These are phyloP conservation scores for Monodelphis domestica DNA, from an alignment of 2,797 vertebrate species.

Conservation along the genomic window DNA sequence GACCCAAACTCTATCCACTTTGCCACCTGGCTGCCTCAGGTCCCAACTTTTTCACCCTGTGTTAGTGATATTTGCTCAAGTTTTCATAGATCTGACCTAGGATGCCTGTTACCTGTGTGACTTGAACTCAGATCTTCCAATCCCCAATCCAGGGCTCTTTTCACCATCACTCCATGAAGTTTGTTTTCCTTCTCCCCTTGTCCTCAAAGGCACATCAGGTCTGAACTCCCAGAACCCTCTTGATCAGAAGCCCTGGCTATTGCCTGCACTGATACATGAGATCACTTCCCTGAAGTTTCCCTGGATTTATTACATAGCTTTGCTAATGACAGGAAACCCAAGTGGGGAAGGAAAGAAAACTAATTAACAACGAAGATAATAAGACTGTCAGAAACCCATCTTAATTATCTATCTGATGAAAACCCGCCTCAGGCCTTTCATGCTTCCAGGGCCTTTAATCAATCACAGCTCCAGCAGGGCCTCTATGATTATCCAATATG, in stretches of 20 bases:
- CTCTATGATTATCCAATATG: neutral
- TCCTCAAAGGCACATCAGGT: neutral
- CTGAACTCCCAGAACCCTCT: neutral
- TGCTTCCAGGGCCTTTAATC: neutral
- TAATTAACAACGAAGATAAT: slow-evolving; percentile 2
- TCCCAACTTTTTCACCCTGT: neutral
- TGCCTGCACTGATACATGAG: neutral
- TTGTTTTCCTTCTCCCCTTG: neutral
- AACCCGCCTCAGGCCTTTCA: neutral
- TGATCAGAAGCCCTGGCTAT: neutral
- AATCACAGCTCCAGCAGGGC: neutral
- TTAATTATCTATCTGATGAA: neutral
- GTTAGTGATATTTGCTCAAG: neutral
- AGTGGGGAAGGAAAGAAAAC: slow-evolving; percentile 14
- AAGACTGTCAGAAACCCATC: neutral
- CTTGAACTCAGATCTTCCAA: neutral
- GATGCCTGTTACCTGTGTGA: neutral
- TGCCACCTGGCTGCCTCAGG: neutral
- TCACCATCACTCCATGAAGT: neutral
- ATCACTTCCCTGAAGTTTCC: slow-evolving; percentile 1
- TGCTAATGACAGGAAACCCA: neutral
- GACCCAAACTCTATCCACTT: neutral
- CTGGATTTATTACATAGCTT: neutral
- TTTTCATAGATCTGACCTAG: neutral
- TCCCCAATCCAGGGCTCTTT: neutral